Percentiles rank a stretch among this genome's conserved stretches.
These are phyloP conservation scores for Unio pictorum DNA, from an alignment of 2,888 invertebrate genomes.

Conservation along the genomic window DNA sequence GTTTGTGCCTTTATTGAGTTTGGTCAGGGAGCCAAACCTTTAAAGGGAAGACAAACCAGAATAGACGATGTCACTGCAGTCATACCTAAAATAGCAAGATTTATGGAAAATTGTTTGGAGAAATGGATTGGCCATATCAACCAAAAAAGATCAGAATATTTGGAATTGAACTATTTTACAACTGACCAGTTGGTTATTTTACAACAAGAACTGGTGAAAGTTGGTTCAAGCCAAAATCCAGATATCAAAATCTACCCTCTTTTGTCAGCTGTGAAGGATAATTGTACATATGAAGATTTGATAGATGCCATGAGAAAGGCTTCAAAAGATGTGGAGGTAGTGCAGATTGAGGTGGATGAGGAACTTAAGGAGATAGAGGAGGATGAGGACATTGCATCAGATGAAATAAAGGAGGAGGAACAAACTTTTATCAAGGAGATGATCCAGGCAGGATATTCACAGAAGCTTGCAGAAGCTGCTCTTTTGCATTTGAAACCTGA, in stretches of 20 bases:
- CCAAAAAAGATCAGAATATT: conserved; percentile 35
- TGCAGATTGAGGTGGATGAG: conserved; percentile 2
- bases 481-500: conserved; percentile 21
- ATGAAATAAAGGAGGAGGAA: conserved; percentile 6
- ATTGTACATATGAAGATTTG: too few relatives aligned
- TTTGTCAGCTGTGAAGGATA: too few relatives aligned
- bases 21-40: too few relatives aligned
- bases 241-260: too few relatives aligned
- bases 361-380: conserved; percentile 1
- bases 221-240: too few relatives aligned
- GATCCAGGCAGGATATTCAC: conserved; percentile 31
- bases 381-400: too few relatives aligned
- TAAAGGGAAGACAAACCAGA: conserved; percentile 5
- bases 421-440: conserved; percentile 35
- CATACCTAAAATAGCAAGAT: conserved; percentile 43
- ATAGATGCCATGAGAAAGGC: conserved; percentile 8
- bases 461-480: conserved; percentile 32
- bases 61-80: conserved; percentile 32
- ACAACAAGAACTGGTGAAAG: too few relatives aligned
- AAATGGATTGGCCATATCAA: conserved; percentile 52
- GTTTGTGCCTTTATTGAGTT: too few relatives aligned
- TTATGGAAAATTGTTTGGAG: conserved; percentile 48
- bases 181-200: too few relatives aligned
- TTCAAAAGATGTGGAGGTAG: conserved; percentile 10
- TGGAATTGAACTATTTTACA: conserved; percentile 57